Conservation (phyloP, 2,888 invertebrate species). For the Thecocarcelia acutangulata region DNA sequence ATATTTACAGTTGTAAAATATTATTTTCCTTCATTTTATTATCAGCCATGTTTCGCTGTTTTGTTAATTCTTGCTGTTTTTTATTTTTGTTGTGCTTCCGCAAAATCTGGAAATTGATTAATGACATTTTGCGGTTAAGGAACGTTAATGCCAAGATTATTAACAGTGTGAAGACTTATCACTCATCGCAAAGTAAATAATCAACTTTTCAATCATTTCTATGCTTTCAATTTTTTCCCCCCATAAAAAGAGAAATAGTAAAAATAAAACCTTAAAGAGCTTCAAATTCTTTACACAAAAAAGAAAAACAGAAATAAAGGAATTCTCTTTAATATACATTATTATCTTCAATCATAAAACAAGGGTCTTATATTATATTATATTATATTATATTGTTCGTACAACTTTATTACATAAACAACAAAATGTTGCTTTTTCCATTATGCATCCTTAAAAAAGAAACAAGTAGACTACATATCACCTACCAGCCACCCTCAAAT, state of each 20-base stretch:
- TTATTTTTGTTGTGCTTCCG: conserved; percentile 14
- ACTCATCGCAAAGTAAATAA: not conserved
- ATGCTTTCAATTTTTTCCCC: not conserved
- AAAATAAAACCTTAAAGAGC: conserved; percentile 9
- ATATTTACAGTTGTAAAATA: conserved; percentile 1
- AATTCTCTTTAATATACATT: conserved; percentile 8
- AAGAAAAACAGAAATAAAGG: conserved; percentile 2
- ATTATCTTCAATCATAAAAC: conserved; percentile 52
- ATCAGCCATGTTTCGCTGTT: not conserved
- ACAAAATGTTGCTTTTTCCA: conserved; percentile 14
- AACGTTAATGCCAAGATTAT: conserved; percentile 41
- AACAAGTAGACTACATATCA: not conserved
- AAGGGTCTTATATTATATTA: conserved; percentile 11
- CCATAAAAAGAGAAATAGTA: not conserved
- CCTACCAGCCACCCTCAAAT: not conserved
- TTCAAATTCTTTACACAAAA: conserved; percentile 8
- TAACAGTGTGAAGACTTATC: conserved; percentile 25
- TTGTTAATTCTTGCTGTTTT: not conserved
- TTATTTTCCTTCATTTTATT: conserved; percentile 1
- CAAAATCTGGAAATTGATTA: conserved; percentile 54
- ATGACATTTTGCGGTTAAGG: conserved; percentile 45
- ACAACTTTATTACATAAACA: conserved; percentile 14
- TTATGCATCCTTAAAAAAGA: not conserved
- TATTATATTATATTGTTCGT: conserved; percentile 15
- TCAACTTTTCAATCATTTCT: conserved; percentile 5